These are phyloP conservation scores for Listronotus oregonensis DNA, from an alignment of 1,140 invertebrate genomes.

Conservation along the genomic window DNA sequence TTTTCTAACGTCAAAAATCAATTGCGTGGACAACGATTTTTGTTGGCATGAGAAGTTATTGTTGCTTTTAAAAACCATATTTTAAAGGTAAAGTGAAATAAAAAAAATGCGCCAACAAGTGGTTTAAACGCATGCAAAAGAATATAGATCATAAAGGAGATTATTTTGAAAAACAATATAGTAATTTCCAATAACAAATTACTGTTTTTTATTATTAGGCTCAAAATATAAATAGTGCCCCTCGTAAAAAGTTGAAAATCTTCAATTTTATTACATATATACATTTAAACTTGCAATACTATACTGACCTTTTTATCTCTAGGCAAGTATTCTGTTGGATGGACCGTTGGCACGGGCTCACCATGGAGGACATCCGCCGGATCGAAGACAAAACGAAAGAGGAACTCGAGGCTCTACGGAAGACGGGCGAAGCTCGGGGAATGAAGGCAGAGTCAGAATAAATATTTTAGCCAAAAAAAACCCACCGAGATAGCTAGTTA, in stretches of 20 bases:
- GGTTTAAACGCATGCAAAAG: too few relatives aligned
- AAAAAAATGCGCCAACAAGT: too few relatives aligned
- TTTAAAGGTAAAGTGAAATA: background rate
- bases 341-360: slow-evolving; percentile 93
- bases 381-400: slow-evolving; percentile 89
- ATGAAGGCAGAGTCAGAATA: slow-evolving; percentile 79
- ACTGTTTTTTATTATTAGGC: too few relatives aligned
- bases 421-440: slow-evolving; percentile 81
- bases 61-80: too few relatives aligned
- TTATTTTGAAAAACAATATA: too few relatives aligned
- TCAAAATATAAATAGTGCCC: too few relatives aligned
- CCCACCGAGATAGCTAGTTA: slow-evolving; percentile 13
- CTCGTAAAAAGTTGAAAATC: too few relatives aligned
- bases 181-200: too few relatives aligned
- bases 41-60: too few relatives aligned
- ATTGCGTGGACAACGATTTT: background rate
- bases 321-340: slow-evolving; percentile 98
- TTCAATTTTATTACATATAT: too few relatives aligned
- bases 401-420: slow-evolving; percentile 84
- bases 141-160: too few relatives aligned
- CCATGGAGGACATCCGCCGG: slow-evolving; percentile 91
- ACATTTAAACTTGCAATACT: background rate
- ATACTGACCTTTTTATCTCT: slow-evolving; percentile 46
- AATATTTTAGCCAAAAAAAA: slow-evolving; percentile 35
- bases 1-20: background rate